These are phyloP conservation scores for Picathartes gymnocephalus DNA, from an alignment of 2,113 vertebrate species.

Conservation along the genomic window DNA sequence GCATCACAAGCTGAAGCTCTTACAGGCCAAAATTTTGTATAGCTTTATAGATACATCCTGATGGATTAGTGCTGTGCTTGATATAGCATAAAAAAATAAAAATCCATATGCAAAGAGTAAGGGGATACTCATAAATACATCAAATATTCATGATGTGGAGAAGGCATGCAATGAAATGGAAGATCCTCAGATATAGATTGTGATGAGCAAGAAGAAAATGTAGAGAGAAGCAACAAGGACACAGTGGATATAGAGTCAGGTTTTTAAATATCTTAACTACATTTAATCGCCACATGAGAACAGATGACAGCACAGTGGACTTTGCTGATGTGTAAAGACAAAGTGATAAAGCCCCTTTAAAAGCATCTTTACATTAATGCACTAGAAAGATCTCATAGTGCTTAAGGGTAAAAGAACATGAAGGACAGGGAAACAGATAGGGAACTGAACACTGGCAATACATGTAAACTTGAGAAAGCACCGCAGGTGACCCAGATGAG, in stretches of 20 bases:
- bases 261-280: not conserved
- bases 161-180: not conserved
- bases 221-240: not conserved
- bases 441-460: not conserved
- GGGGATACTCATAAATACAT: not conserved
- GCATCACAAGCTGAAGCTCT: not conserved
- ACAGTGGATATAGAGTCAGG: rapidly evolving
- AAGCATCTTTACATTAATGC: not conserved
- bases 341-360: not conserved
- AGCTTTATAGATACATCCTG: not conserved
- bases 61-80: not conserved
- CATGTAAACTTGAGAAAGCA: not conserved
- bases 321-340: not conserved
- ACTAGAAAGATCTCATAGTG: not conserved
- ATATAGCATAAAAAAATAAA: not conserved
- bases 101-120: not conserved
- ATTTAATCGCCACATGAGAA: not conserved
- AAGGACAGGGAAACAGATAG: rapidly evolving
- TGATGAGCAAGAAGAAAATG: not conserved
- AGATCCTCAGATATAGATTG: not conserved
- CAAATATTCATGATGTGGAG: not conserved
- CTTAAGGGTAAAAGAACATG: not conserved
- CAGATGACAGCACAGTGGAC: not conserved
- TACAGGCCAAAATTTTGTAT: not conserved
- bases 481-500: not conserved